Percentiles rank a stretch among this genome's conserved stretches.
Conservation (phyloP, 2,797 vertebrate species). For the Melanotaenia trifasciata region DNA sequence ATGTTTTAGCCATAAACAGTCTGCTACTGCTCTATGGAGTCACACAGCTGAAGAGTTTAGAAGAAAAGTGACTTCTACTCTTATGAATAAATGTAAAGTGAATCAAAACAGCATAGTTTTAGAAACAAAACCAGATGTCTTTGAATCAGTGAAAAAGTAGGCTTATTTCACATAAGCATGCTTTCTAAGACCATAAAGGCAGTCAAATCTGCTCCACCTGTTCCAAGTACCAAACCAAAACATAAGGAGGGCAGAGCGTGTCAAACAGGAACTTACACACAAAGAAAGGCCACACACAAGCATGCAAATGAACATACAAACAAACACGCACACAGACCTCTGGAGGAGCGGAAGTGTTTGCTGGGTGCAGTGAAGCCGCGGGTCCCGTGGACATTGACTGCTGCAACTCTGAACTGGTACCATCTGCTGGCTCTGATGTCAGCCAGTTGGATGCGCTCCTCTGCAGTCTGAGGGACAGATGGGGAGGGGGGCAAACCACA, state of each 20-base stretch:
- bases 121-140: background rate
- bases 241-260: constrained; percentile 69
- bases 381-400: constrained; percentile 94
- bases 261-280: constrained; percentile 68
- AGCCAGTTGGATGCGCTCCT: constrained; percentile 87
- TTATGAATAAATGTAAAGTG: background rate
- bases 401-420: constrained; percentile 98
- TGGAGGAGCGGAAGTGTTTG: constrained; percentile 95
- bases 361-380: constrained; percentile 96
- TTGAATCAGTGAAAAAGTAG: background rate
- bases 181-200: constrained; percentile 10
- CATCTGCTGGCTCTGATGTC: constrained; percentile 93
- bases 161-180: background rate
- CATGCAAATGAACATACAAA: constrained; percentile 43
- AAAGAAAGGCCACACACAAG: constrained; percentile 68
- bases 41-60: background rate
- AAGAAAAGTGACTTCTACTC: background rate
- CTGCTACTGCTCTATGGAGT: constrained; percentile 10
- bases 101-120: background rate
- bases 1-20: constrained; percentile 19
- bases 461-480: constrained; percentile 89
- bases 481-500: constrained; percentile 68
- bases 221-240: constrained; percentile 67
- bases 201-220: constrained; percentile 67
- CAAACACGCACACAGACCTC: constrained; percentile 84